phyloP scores from a whole-genome alignment of 37 sponge, comb jelly and placozoan species.

The Aphrocallistes beatrix region DNA sequence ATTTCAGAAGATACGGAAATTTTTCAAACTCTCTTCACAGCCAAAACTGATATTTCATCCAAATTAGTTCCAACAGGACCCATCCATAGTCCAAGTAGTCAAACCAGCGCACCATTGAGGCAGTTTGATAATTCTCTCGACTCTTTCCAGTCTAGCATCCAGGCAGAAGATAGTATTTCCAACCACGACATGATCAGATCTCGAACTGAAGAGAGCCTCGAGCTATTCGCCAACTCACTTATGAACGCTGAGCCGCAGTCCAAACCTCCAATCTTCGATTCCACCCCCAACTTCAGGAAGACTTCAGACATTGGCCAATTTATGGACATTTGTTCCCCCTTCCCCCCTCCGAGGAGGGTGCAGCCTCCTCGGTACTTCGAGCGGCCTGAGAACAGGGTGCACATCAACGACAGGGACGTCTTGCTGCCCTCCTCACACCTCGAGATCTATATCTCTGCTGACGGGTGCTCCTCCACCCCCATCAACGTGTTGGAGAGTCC shows the following conservation, averaged over 20 bases:
- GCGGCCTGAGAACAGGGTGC: not conserved
- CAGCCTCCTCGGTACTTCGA: not conserved
- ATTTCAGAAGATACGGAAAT: not conserved
- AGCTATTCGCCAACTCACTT: not conserved
- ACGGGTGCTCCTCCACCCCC: conserved; percentile 8
- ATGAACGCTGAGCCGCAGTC: not conserved
- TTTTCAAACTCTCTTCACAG: not conserved
- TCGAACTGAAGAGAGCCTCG: not conserved
- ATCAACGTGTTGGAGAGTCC: not conserved
- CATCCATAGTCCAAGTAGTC: not conserved
- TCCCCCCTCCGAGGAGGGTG: not conserved
- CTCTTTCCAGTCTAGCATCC: not conserved
- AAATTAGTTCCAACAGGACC: not conserved
- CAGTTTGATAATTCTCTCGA: not conserved
- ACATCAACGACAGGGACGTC: not conserved
- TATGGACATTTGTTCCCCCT: not conserved
- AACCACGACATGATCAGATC: not conserved
- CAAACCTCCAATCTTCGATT: not conserved
- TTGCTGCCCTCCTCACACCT: not conserved
- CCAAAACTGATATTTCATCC: too few species aligned
- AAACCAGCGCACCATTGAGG: not conserved
- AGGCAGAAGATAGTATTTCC: not conserved
- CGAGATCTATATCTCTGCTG: conserved; percentile 11
- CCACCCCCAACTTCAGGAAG: not conserved
- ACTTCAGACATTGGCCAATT: not conserved